Evolutionary conservation across 2,113 vertebrate species (phyloP).

Genomic region (Vulpes lagopus): DNA sequence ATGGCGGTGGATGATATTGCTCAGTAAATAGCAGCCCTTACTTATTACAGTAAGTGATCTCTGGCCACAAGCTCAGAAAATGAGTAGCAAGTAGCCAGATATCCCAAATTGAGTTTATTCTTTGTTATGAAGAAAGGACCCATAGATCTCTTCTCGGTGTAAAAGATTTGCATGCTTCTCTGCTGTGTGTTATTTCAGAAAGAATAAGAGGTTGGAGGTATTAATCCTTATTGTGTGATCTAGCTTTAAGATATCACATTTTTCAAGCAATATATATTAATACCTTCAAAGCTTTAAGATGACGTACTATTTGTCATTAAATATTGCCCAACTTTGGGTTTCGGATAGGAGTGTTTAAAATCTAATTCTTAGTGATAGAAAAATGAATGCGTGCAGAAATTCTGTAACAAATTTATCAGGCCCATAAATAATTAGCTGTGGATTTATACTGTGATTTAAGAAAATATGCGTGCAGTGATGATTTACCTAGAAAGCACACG

Average conservation of each 20-base stretch:
- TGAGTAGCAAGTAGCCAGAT: not conserved
- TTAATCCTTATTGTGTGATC: not conserved
- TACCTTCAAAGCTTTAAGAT: not conserved
- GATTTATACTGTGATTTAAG: constrained; percentile 62
- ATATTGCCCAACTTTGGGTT: not conserved
- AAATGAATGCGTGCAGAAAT: not conserved
- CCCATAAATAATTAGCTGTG: constrained; percentile 51
- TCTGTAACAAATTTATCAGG: constrained; percentile 12
- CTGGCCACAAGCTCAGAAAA: not conserved
- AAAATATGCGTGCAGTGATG: constrained; percentile 31
- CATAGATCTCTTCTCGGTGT: not conserved
- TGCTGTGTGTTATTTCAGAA: not conserved
- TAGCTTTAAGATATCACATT: not conserved
- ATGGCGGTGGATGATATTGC: not conserved
- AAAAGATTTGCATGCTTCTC: not conserved
- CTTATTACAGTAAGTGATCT: not conserved
- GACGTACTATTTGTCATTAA: constrained; percentile 44
- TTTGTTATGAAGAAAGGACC: not conserved
- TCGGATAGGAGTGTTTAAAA: constrained; percentile 50
- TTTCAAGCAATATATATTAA: not conserved
- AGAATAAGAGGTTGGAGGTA: not conserved
- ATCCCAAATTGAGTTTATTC: not conserved
- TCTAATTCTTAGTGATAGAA: not conserved
- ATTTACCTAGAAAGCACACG: not conserved
- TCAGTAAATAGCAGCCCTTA: not conserved